Evolutionary conservation across 2,113 vertebrate species (phyloP).

Genomic region (Butastur rufipennis): DNA sequence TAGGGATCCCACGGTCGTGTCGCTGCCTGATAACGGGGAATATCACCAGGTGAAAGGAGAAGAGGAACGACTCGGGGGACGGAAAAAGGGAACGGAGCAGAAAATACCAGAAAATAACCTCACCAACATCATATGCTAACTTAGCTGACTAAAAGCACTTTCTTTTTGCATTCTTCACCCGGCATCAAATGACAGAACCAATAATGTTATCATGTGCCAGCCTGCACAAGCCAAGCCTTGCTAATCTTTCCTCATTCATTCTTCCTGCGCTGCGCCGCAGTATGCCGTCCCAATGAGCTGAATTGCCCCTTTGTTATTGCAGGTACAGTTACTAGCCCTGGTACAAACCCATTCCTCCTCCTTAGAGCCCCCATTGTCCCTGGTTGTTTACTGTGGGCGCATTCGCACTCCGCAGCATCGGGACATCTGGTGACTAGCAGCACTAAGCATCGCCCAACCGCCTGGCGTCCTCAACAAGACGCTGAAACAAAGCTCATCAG

Average conservation of each 20-base stretch:
- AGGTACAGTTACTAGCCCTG: slow-evolving; percentile 50
- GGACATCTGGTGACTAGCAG: slow-evolving; percentile 49
- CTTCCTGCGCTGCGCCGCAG: background rate
- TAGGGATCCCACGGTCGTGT: background rate
- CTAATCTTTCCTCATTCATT: background rate
- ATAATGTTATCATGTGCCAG: slow-evolving; percentile 9
- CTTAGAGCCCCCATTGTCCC: slow-evolving; percentile 46
- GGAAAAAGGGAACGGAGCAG: background rate
- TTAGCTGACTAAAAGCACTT: background rate
- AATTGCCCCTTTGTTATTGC: slow-evolving; percentile 51
- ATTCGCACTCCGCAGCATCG: background rate
- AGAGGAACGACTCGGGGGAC: background rate
- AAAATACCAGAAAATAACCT: background rate
- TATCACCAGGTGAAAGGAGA: background rate
- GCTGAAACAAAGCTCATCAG: slow-evolving; percentile 10
- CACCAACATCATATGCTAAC: background rate
- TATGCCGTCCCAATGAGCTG: background rate
- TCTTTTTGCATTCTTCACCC: background rate
- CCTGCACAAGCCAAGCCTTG: slow-evolving; percentile 41
- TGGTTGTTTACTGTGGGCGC: slow-evolving; percentile 38
- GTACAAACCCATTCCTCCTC: slow-evolving; percentile 44
- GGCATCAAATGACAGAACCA: background rate
- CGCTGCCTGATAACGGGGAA: background rate
- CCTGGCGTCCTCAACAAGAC: background rate
- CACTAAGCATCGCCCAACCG: slow-evolving; percentile 8